These are phyloP conservation scores for Drosophila niveifrons DNA, from an alignment of 2,888 invertebrate genomes.

Conservation along the genomic window DNA sequence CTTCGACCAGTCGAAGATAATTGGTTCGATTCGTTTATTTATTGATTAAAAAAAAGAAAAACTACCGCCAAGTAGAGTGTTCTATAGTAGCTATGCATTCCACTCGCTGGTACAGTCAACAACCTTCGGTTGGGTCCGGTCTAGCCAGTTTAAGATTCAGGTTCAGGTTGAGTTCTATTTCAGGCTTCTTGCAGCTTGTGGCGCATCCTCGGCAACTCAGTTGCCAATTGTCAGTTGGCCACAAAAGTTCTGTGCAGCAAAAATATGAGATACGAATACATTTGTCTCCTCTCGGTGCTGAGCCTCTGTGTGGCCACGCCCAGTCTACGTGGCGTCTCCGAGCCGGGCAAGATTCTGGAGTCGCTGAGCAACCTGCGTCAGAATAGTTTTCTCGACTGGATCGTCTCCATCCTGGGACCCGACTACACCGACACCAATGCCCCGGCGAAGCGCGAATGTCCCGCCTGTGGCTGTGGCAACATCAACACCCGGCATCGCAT, in stretches of 20 bases:
- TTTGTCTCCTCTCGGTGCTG: constrained; percentile 42
- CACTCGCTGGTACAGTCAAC: constrained; percentile 44
- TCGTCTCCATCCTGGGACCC: constrained; percentile 73
- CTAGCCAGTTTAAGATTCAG: constrained; percentile 48
- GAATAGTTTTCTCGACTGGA: constrained; percentile 78
- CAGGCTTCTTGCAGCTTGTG: constrained; percentile 28
- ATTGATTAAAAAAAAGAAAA: constrained; percentile 58
- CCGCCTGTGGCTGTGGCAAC: constrained; percentile 88
- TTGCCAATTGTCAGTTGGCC: constrained; percentile 72
- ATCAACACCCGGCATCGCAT: constrained; percentile 90
- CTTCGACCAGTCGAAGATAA: constrained; percentile 49
- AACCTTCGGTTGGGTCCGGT: constrained; percentile 58
- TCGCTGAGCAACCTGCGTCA: constrained; percentile 64
- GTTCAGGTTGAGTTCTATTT: constrained; percentile 25
- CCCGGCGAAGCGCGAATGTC: constrained; percentile 71
- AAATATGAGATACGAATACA: constrained; percentile 40
- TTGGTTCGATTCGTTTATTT: constrained; percentile 55
- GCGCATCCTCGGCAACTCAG: constrained; percentile 46
- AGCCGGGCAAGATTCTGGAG: constrained; percentile 66
- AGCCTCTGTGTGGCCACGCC: constrained; percentile 51
- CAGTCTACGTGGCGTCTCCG: constrained; percentile 47
- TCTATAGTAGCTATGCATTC: constrained; percentile 29
- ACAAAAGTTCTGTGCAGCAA: constrained; percentile 45
- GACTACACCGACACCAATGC: constrained; percentile 46
- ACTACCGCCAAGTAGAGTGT: constrained; percentile 24